These are phyloP conservation scores for Hylomyscus alleni DNA, from an alignment of 2,797 vertebrate genomes.

Conservation along the genomic window DNA sequence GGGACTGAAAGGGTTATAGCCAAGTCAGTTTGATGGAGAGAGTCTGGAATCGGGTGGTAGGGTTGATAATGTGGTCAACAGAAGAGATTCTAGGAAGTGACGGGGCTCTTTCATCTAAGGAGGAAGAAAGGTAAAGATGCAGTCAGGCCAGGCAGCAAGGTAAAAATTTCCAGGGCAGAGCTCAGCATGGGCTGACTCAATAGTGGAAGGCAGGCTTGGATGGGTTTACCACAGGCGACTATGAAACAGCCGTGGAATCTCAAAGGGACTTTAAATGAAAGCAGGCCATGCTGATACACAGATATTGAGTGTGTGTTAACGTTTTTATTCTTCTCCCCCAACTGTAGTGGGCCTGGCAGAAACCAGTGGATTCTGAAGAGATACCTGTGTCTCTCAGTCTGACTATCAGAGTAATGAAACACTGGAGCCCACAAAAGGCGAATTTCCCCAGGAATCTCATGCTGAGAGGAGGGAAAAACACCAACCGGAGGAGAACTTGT, in stretches of 20 bases:
- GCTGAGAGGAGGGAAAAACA: background rate
- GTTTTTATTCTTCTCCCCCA: background rate
- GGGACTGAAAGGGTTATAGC: accelerated
- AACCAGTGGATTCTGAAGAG: background rate
- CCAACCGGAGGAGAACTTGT: background rate
- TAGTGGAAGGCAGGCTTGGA: background rate
- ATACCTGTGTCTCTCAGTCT: background rate
- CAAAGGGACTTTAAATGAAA: background rate
- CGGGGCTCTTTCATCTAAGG: background rate
- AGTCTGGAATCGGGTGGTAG: background rate
- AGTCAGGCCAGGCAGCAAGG: too few species aligned
- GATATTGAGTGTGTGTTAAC: accelerated
- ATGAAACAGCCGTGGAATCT: background rate
- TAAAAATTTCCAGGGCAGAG: background rate
- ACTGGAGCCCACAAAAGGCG: background rate
- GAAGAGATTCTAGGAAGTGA: background rate
- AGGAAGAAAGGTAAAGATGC: background rate
- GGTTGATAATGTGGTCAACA: accelerated
- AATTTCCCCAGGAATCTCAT: background rate
- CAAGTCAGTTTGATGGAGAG: background rate
- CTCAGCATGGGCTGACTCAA: background rate
- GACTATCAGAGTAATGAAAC: background rate
- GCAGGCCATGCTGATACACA: background rate
- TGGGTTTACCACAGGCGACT: background rate
- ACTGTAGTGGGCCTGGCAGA: background rate